Base-by-base conservation (phyloP, 2,113 vertebrate genomes). In the Hemiprocne comata region DNA sequence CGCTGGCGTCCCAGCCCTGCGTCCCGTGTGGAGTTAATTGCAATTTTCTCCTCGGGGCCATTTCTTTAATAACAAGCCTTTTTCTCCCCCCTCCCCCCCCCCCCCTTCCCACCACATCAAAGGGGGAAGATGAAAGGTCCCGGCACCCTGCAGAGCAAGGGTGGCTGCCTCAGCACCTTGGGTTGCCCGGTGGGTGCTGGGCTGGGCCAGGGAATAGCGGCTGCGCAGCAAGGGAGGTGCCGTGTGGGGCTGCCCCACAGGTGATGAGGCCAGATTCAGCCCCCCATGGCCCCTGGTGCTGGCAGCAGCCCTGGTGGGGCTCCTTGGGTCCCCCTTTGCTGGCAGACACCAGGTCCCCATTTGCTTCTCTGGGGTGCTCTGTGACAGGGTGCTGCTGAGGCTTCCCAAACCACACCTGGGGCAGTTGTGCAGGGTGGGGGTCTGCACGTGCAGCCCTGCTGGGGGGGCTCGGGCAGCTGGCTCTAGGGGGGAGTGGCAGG, bases 41-140 rank as follows among this genome's bases (percentile, higher is more conserved):
- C 90, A 4, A 66, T 67, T 65, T 89, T 87, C 62, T 85, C 90
- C 92, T 88, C 40, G 24, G 72, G 94, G 94, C 90, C 93, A 54
- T 87, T 94, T 81, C 93, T 96, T 94, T 92, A 95, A 95, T 96
- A 93, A 90, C n/a, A 62, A 74, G 42, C n/a, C 54, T 93, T 93
- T 72, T 76, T 71, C 74, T 71, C 25, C 17, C 34, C 23, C 28
- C 16, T 16, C 23, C 24, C 11, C 10, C 25, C 74, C 42, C 54
- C 31, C 57, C 11, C 5, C 19, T 95, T 80, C 87, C 51, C 72
- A 84, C 94, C 95, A 94, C 96, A 97, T 97, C 95, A 97, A 95
- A 97, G 92, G 29, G 46, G 25, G 62, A 90, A 82, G 95, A 93
- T 85, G 92, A 93, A 91, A 97, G 92, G 83, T 93, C 80, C 88